Base-by-base conservation (phyloP, 2,888 invertebrate genomes). In the Callyntrura sp. region DNA sequence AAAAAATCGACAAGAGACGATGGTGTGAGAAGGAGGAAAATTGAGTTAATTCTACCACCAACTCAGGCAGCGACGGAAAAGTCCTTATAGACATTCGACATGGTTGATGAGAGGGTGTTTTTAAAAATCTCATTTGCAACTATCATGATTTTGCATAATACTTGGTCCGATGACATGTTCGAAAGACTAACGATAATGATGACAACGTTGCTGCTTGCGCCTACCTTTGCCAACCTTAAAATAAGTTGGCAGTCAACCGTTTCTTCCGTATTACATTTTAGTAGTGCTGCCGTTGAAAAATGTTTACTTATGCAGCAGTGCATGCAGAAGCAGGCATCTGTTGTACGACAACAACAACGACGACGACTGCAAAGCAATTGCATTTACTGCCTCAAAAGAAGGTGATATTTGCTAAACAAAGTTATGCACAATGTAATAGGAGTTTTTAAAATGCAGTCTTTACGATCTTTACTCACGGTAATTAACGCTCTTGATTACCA, bases 401-500 rank as follows among this genome's bases (percentile, higher is more conserved):
- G 62, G 43, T 20, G 43, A 25, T 57, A 51, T 60, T 60, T 81
- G 81, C 17, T 14, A 43, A 17, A 35, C 55, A 43, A 81, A 81
- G 62, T 45, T 60, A 62, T 62, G 62, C 14, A 62, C 55, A 55
- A 78, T 76, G 55, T 17, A 57, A 9, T 51, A 28, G 78, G 78
- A 78, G 78, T 78, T 51, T 51, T 76, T 76, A 17, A 1, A 12
- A 48, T 60, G 35, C 65, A 17, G 25, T 4, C 48, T 68, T 51
- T 70, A 70, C 48, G 81, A 81, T 79, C 76, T 85, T 81, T 79
- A 88, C 90, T 90, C 90, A 90, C 90, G 90, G 90, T 85, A 90
- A 90, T 90, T 90, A 90, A 85, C 90, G 90, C 82, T 90, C 82
- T 62, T 90, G 90, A 90, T 90, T 85, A 82, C 90, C 11, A 62